Conservation (phyloP, 2,797 vertebrate genomes). For the Onychomys leucogaster region DNA sequence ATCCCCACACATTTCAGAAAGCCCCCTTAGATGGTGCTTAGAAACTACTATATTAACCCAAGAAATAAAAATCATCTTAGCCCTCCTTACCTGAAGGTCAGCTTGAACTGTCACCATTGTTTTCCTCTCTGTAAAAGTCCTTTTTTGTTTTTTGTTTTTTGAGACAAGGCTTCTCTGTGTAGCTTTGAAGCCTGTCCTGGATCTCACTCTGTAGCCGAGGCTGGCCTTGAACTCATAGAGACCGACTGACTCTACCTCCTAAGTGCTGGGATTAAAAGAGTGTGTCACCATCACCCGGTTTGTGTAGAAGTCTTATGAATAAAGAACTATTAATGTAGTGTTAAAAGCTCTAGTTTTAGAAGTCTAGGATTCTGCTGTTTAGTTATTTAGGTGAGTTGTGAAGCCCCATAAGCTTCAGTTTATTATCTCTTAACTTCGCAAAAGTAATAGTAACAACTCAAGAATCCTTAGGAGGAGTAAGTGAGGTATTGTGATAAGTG, state of each 20-base stretch:
- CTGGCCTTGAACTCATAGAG: no score
- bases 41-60: neutral
- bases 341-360: conserved; percentile 17
- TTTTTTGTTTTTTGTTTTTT: no score
- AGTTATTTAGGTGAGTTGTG: neutral
- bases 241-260: no score
- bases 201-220: no score
- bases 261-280: no score
- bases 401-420: conserved; percentile 25
- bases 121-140: neutral
- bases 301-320: conserved; percentile 22
- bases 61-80: conserved; percentile 14
- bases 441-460: neutral
- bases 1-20: conserved; percentile 35
- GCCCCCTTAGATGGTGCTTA: conserved; percentile 1
- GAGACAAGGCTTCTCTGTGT: no score
- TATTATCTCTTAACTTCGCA: conserved; percentile 53
- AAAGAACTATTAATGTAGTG: neutral
- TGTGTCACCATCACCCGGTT: neutral
- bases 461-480: conserved; percentile 11
- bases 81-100: neutral
- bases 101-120: neutral
- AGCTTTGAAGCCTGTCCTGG: no score
- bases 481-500: neutral
- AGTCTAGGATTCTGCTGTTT: neutral